Evolutionary conservation across 2,113 vertebrate species (phyloP).

Genomic region (Pontoporia blainvillei): DNA sequence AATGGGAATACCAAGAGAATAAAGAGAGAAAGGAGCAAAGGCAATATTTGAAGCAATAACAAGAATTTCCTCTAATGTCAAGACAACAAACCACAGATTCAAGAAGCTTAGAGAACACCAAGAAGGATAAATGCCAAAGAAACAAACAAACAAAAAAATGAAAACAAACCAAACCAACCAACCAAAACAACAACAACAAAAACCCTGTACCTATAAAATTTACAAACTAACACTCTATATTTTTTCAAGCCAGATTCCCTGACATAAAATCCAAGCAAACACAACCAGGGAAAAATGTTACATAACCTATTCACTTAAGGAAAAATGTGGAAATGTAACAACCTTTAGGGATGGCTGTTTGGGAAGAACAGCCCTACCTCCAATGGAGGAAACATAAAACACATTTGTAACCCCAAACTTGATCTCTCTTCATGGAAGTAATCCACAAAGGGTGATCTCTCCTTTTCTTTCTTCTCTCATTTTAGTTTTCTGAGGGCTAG

Average conservation of each 20-base stretch:
- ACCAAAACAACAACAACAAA: background rate
- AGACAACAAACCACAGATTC: background rate
- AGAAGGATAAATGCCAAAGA: background rate
- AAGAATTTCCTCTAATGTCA: background rate
- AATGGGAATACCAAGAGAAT: background rate
- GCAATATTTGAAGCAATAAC: background rate
- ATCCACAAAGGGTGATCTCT: background rate
- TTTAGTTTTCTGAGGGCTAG: background rate
- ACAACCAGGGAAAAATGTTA: background rate
- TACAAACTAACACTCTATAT: background rate
- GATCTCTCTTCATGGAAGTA: background rate
- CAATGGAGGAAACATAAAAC: background rate
- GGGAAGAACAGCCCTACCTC: background rate
- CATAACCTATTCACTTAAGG: background rate
- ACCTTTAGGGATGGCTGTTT: background rate
- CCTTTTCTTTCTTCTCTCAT: background rate
- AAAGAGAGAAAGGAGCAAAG: background rate
- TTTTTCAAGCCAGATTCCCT: background rate
- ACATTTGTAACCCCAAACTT: background rate
- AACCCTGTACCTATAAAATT: background rate
- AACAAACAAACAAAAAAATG: background rate
- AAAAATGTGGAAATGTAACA: background rate
- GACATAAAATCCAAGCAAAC: background rate
- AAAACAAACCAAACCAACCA: background rate
- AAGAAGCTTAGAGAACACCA: background rate